Evolutionary conservation across 2,888 invertebrate genomes (phyloP), one percentile per base, ranked within the genome.

Genomic region (Lepidochrysops patricia): DNA sequence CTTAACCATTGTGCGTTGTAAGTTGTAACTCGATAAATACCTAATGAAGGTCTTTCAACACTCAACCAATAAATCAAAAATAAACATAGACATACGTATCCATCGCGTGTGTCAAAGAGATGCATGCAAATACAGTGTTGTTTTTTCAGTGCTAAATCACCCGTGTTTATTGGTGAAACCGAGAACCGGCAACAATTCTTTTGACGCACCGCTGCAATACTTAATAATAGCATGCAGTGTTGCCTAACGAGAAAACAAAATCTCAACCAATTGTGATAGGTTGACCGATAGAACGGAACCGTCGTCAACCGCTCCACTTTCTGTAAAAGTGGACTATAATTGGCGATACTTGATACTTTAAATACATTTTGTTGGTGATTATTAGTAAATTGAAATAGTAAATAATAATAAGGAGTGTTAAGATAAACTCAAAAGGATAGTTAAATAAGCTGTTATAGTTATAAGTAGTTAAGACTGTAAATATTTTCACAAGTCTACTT

Each of bases 261-360:
- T 67, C 70, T 71, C 70, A 72, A 70, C 73, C 52, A 72, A 75
- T 75, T 67, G 63, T 58, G 67, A 69, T 69, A 43, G 19, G 43
- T 19, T 9, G 67, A 68, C 64, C 61, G 64, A 70, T 64, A 67
- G 69, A 74, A 76, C 79, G 76, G 78, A 77, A 79, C 77, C 72
- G 65, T 66, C 66, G 70, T 65, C 68, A 72, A 76, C 72, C 75
- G 72, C 72, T 70, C 67, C 69, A 72, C 74, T 76, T 70, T 73
- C 70, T 72, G 70, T 72, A 74, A 77, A 82, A 82, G 79, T 82
- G 75, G 76, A 71, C 76, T 78, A 79, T 73, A 75, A 75, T 75
- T 70, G 72, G 66, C 66, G 61, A 27, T n/a, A 27, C 52, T 37
- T 29, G 52, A 27, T 13, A 19, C 3, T 37, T 19, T 37, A 15